Percentiles rank a stretch among this genome's conserved stretches.
phyloP scores from a whole-genome alignment of 1,140 invertebrate species.

The Delia radicum region DNA sequence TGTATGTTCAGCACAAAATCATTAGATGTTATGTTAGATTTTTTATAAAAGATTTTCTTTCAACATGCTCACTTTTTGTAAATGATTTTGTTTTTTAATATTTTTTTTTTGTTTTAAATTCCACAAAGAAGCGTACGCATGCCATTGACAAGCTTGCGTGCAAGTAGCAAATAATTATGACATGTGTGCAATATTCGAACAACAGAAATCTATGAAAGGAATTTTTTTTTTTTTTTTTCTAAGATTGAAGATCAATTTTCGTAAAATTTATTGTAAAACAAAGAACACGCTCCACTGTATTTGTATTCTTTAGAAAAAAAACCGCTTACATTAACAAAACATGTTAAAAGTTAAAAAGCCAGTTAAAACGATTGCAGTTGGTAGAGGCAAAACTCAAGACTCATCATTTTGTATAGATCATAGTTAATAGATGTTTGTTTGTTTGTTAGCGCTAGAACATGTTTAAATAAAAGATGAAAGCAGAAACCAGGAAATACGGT shows the following conservation, averaged over 20 bases:
- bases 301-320: background rate
- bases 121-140: background rate
- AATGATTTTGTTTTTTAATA: background rate
- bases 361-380: background rate
- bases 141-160: background rate
- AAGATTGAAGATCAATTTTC: conserved; percentile 7
- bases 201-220: background rate
- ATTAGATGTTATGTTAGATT: background rate
- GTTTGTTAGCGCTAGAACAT: too few species aligned
- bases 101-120: background rate
- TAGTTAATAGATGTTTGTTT: background rate
- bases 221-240: background rate
- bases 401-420: background rate
- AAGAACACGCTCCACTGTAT: background rate
- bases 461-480: background rate
- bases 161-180: conserved; percentile 17
- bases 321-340: background rate
- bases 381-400: background rate
- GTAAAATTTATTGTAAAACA: background rate
- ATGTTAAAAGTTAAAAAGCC: background rate
- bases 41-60: background rate
- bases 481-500: conserved; percentile 1
- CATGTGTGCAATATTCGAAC: conserved; percentile 8
- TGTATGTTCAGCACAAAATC: too few species aligned
- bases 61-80: background rate